Conservation (phyloP, 2,888 invertebrate genomes). For the Synergus gifuensis region DNA sequence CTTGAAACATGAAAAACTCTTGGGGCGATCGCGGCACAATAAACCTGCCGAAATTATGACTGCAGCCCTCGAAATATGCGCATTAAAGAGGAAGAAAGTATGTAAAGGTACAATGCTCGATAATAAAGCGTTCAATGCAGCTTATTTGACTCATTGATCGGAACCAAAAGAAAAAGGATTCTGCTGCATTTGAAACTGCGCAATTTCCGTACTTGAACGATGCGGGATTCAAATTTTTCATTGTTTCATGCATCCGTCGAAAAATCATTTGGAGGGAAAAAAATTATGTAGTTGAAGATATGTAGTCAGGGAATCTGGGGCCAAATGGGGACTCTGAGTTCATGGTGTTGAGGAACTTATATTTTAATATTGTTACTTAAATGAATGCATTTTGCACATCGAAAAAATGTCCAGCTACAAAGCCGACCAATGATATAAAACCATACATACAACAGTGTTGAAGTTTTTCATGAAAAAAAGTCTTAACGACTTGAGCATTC, state of each 20-base stretch:
- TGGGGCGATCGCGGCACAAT: constrained; percentile 60
- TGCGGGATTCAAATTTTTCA: not conserved
- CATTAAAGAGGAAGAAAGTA: constrained; percentile 50
- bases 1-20: constrained; percentile 66
- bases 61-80: constrained; percentile 59
- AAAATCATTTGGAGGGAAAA: not conserved
- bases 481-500: constrained; percentile 56
- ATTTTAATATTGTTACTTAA: too few relatives aligned
- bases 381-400: not conserved
- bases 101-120: constrained; percentile 25
- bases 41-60: constrained; percentile 68
- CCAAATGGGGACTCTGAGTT: too few relatives aligned
- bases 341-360: too few relatives aligned
- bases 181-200: constrained; percentile 34
- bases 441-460: constrained; percentile 36
- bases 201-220: constrained; percentile 14
- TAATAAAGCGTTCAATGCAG: constrained; percentile 37
- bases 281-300: not conserved
- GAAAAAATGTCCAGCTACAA: constrained; percentile 45
- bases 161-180: constrained; percentile 8
- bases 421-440: constrained; percentile 39
- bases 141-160: constrained; percentile 39
- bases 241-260: not conserved
- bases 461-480: constrained; percentile 49
- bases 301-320: too few relatives aligned